Conservation (phyloP, 2,888 invertebrate species). For the Platerodrilus igneus region DNA sequence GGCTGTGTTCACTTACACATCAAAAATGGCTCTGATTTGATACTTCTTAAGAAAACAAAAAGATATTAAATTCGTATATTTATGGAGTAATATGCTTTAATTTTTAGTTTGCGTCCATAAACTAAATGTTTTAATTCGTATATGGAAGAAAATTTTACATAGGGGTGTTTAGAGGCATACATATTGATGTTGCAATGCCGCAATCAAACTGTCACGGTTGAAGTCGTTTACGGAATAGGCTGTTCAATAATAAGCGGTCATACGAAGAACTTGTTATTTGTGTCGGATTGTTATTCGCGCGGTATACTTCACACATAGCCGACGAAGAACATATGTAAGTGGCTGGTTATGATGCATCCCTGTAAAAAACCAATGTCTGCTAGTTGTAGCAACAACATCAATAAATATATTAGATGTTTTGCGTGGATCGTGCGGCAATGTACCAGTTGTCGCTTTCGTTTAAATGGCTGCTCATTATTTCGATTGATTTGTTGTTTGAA, state of each 20-base stretch:
- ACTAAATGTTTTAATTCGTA: too few species aligned
- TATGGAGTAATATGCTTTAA: too few species aligned
- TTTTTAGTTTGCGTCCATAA: too few species aligned
- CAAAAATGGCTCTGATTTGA: too few species aligned
- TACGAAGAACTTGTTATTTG: conserved; percentile 29
- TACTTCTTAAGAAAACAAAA: too few species aligned
- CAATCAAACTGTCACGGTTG: conserved; percentile 37
- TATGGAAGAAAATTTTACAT: too few species aligned
- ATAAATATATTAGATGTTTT: conserved; percentile 39
- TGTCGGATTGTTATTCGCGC: conserved; percentile 35
- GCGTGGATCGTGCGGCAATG: conserved; percentile 26
- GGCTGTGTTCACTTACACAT: too few species aligned
- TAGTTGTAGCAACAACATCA: conserved; percentile 35
- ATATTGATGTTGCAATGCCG: conserved; percentile 36
- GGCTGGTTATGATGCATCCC: conserved; percentile 33
- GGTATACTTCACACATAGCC: conserved; percentile 31
- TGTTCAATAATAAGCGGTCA: conserved; percentile 36
- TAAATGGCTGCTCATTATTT: conserved; percentile 28
- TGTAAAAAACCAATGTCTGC: conserved; percentile 33
- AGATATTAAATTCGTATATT: too few species aligned
- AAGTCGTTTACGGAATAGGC: conserved; percentile 33
- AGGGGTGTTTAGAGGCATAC: conserved; percentile 28
- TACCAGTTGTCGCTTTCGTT: conserved; percentile 19
- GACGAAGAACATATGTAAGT: conserved; percentile 33
- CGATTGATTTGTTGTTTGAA: conserved; percentile 28